phyloP scores from a whole-genome alignment of 2,888 invertebrate species.

The Diloba caeruleocephala region DNA sequence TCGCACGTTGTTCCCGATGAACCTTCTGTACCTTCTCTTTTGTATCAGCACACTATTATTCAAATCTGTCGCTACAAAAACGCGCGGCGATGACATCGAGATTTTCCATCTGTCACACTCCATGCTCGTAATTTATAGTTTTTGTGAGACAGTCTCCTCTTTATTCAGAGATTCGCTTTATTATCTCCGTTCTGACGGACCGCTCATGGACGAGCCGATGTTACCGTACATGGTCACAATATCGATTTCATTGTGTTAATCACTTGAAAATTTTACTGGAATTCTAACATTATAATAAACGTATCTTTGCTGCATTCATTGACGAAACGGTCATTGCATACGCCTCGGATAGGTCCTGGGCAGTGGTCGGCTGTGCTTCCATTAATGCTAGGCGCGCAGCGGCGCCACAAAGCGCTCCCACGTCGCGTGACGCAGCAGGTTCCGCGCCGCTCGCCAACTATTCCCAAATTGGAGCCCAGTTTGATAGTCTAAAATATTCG shows the following conservation, averaged over 20 bases:
- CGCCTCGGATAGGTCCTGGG: background rate
- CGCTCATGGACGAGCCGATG: slow-evolving; percentile 15
- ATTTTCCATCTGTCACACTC: slow-evolving; percentile 66
- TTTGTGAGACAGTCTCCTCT: slow-evolving; percentile 47
- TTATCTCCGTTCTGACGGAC: slow-evolving; percentile 20
- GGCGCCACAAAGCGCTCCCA: slow-evolving; percentile 19
- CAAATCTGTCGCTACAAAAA: slow-evolving; percentile 64
- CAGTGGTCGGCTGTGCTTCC: background rate
- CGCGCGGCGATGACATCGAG: slow-evolving; percentile 50
- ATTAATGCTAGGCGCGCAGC: background rate
- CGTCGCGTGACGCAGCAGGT: slow-evolving; percentile 53
- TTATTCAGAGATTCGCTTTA: slow-evolving; percentile 46
- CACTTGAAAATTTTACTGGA: slow-evolving; percentile 1
- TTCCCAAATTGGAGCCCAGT: slow-evolving; percentile 36
- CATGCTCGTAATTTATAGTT: slow-evolving; percentile 49
- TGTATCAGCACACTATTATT: slow-evolving; percentile 57
- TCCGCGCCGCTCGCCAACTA: slow-evolving; percentile 38
- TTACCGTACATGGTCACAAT: slow-evolving; percentile 13
- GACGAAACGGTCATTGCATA: no score
- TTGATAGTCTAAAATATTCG: slow-evolving; percentile 36
- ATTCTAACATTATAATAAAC: background rate
- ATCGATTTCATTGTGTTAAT: slow-evolving; percentile 28
- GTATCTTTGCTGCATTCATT: background rate
- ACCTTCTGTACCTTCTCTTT: slow-evolving; percentile 20
- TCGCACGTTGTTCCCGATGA: background rate